Conservation (phyloP, 2,888 invertebrate genomes). For the Polyommatus iphigenia region DNA sequence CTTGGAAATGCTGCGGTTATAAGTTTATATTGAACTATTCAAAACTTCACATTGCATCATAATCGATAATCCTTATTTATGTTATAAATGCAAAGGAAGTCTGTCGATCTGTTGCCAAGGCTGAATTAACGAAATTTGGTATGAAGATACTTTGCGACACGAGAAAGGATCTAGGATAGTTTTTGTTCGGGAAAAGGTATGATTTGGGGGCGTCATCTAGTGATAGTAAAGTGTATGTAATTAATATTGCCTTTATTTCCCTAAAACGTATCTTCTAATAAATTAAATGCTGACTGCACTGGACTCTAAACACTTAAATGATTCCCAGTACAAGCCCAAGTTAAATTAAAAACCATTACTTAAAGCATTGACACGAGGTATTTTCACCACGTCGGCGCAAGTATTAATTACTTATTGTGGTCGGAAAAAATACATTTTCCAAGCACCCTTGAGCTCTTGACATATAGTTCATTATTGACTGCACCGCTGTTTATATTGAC, state of each 20-base stretch:
- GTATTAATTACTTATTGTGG: slow-evolving; percentile 20
- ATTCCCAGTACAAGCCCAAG: slow-evolving; percentile 1
- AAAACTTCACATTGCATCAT: background rate
- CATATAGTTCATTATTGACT: background rate
- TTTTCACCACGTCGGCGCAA: slow-evolving; percentile 3
- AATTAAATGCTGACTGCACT: background rate
- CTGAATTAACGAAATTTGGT: too few relatives aligned
- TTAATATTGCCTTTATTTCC: too few relatives aligned
- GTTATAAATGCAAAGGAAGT: background rate
- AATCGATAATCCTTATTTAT: background rate
- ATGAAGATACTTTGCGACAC: too few relatives aligned
- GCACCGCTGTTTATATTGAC: background rate
- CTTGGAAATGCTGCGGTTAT: background rate
- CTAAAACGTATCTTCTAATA: background rate
- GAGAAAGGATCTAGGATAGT: too few relatives aligned
- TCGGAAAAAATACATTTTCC: background rate
- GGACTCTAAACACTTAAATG: background rate
- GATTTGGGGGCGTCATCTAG: too few relatives aligned
- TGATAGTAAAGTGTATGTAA: too few relatives aligned
- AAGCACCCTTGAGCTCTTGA: background rate
- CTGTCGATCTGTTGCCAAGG: background rate
- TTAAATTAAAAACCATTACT: slow-evolving; percentile 8
- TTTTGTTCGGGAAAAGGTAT: too few relatives aligned
- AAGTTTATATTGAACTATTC: slow-evolving; percentile 5
- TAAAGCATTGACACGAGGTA: slow-evolving; percentile 16